Evolutionary conservation across 2,113 vertebrate genomes (phyloP).

Genomic region (Hippolais icterina): DNA sequence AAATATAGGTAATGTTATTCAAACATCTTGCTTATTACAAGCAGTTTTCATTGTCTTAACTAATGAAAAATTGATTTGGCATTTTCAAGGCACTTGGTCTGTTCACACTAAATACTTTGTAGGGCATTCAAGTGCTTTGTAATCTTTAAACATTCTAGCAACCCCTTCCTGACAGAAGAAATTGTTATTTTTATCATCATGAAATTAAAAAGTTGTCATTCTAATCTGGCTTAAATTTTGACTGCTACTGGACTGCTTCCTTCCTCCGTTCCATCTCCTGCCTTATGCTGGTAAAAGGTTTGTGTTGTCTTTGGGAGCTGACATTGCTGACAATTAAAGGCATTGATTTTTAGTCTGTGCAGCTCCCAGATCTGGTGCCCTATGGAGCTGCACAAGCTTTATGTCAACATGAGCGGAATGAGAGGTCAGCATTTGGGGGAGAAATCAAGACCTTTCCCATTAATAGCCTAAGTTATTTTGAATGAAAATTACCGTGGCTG

Average conservation of each 20-base stretch:
- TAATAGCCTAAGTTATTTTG: neutral
- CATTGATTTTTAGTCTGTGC: neutral
- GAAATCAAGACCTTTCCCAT: neutral
- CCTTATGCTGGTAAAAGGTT: neutral
- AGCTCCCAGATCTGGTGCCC: neutral
- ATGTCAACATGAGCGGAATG: neutral
- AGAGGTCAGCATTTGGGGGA: neutral
- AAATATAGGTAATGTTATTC: neutral
- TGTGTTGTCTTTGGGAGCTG: neutral
- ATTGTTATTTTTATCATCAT: neutral
- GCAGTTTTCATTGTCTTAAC: neutral
- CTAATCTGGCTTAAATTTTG: neutral
- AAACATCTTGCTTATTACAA: neutral
- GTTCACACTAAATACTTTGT: neutral
- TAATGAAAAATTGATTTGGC: neutral
- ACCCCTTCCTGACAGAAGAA: neutral
- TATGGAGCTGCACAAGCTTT: neutral
- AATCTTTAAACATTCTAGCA: neutral
- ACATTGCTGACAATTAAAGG: neutral
- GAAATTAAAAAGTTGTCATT: neutral
- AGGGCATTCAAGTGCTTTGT: neutral
- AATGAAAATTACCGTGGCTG: neutral
- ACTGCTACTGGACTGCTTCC: neutral
- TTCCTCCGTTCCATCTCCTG: neutral
- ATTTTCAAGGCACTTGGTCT: neutral